Base-by-base conservation (phyloP, 2,113 vertebrate genomes). In the Megaptera novaeangliae region DNA sequence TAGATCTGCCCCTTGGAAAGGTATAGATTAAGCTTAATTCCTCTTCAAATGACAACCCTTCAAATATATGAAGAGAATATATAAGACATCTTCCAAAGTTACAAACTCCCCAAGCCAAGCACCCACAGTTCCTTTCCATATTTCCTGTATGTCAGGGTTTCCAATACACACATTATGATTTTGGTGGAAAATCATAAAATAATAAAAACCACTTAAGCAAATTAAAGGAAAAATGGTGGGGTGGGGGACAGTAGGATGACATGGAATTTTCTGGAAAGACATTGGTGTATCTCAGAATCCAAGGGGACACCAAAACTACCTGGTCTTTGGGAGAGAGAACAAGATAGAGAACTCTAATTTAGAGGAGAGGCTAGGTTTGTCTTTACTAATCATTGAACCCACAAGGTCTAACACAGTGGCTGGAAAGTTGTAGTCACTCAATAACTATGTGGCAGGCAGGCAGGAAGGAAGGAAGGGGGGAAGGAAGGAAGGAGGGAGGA, bases 201-300 rank as follows among this genome's bases (percentile, higher is more conserved):
- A 36, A 85, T 23, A 44, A 88, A 71, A 68, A 20, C 10, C 82
- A 75, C 64, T 55, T 91, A 41, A 90, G 14, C n/a, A 49, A 36
- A 41, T 66, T 29, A 14, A 83, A 0, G 14, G 49, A 27, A 36
- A 9, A 52, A 18, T 27, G n/a, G n/a, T 36, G 0, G 3, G 20
- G 8, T 0, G 3, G 0, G 27, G 3, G 4, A 1, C 2, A 20
- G 39, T 1, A 34, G 31, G 29, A 15, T 2, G 9, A 27, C 36
- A 72, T 11, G 44, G 27, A 55, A 36, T 21, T 77, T 61, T 17
- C 9, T 31, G n/a, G 27, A 25, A 86, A 83, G 82, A 64, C 6
- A 17, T 1, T 4, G n/a, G 31, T 36, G 1, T 41, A 27, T 69
- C 69, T 69, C n/a, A 84, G 83, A 85, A 31, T 57, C 44, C 57